A percentile compares a stretch with the other conserved stretches of the same genome.
Evolutionary conservation across 2,888 invertebrate genomes (phyloP).

Genomic region (Alviniconcha strummeri): DNA sequence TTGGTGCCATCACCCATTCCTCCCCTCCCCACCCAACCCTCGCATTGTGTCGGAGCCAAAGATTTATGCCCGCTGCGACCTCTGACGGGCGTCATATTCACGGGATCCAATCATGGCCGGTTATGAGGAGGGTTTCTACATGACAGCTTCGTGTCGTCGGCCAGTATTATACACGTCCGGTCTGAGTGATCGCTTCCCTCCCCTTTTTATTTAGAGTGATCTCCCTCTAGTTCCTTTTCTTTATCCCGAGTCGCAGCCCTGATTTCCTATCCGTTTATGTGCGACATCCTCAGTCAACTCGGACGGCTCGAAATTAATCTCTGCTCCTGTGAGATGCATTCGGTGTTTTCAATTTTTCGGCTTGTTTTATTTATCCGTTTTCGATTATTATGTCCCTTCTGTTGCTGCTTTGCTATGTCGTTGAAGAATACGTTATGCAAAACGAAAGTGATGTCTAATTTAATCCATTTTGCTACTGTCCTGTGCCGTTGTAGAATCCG

Average conservation of each 20-base stretch:
- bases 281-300: constrained; percentile 11
- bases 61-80: constrained; percentile 33
- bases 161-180: constrained; percentile 4
- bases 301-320: constrained; percentile 22
- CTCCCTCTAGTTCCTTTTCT: constrained; percentile 23
- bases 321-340: constrained; percentile 12
- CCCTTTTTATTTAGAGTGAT: constrained; percentile 25
- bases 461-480: too few relatives aligned
- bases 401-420: not conserved
- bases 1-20: constrained; percentile 9
- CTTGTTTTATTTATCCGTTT: constrained; percentile 23
- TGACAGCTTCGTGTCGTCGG: constrained; percentile 18
- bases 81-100: constrained; percentile 24
- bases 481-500: too few relatives aligned
- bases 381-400: constrained; percentile 12
- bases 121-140: constrained; percentile 22
- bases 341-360: constrained; percentile 2
- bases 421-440: too few relatives aligned
- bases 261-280: constrained; percentile 27
- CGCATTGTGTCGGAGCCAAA: constrained; percentile 18
- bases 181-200: constrained; percentile 13
- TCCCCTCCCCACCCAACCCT: not conserved
- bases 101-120: constrained; percentile 22
- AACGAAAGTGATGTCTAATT: too few relatives aligned
- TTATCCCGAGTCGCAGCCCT: not conserved